A percentile compares a stretch with the other conserved stretches of the same genome.
phyloP scores from a whole-genome alignment of 2,113 vertebrate species.

The Ceyx melanurus region DNA sequence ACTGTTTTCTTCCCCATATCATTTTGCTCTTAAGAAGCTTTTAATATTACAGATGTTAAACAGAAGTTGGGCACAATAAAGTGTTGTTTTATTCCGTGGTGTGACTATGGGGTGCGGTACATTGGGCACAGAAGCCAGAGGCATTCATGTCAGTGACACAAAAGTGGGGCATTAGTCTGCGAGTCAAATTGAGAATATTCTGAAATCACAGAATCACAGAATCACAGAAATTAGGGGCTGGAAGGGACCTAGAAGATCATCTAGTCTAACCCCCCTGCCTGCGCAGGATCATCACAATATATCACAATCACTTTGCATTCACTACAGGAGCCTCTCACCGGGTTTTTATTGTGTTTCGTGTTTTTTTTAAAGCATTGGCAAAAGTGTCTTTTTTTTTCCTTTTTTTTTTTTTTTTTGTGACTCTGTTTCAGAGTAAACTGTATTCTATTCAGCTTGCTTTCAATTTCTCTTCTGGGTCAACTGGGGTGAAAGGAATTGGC shows the following conservation, averaged over 20 bases:
- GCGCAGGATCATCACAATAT: too few species aligned
- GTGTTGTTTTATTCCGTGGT: conserved; percentile 16
- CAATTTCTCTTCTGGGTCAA: background rate
- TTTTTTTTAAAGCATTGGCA: background rate
- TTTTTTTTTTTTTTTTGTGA: background rate
- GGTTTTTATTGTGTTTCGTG: background rate
- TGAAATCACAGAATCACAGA: background rate
- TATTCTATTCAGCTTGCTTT: background rate
- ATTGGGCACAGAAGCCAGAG: accelerated
- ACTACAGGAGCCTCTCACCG: background rate
- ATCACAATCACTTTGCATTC: background rate
- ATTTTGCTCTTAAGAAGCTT: background rate
- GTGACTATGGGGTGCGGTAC: background rate
- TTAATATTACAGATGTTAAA: background rate
- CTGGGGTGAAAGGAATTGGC: background rate
- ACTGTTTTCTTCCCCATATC: background rate
- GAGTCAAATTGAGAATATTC: background rate
- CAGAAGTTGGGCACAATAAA: conserved; percentile 41
- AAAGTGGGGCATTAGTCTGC: background rate
- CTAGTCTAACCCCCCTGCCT: too few species aligned
- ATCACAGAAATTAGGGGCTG: too few species aligned
- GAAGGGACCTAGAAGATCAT: too few species aligned
- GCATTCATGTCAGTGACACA: background rate
- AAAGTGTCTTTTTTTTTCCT: background rate
- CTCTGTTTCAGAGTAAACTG: background rate